phyloP scores from a whole-genome alignment of 1,140 invertebrate species.

The Camponotus pennsylvanicus region DNA sequence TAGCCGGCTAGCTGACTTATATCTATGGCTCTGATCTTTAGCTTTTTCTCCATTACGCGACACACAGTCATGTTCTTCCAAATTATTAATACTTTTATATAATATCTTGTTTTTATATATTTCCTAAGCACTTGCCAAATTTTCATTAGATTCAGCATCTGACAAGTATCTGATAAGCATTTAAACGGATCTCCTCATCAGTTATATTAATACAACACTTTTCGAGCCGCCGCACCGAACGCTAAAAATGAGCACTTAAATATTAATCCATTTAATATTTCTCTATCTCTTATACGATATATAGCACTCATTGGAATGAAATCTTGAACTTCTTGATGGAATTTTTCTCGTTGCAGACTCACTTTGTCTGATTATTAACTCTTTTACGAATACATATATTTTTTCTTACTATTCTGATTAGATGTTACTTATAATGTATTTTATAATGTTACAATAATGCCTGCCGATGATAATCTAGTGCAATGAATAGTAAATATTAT shows the following conservation, averaged over 20 bases:
- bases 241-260: conserved; percentile 50
- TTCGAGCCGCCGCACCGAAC: conserved; percentile 71
- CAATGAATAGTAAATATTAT: conserved; percentile 73
- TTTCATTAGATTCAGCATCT: conserved; percentile 63
- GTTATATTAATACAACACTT: conserved; percentile 68
- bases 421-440: conserved; percentile 31
- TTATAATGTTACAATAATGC: conserved; percentile 28
- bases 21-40: conserved; percentile 84
- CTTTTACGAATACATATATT: conserved; percentile 38
- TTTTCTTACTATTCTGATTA: conserved; percentile 35
- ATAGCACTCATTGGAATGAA: conserved; percentile 73
- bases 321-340: conserved; percentile 59
- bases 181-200: conserved; percentile 53
- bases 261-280: conserved; percentile 25
- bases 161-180: conserved; percentile 57
- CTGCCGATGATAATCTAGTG: conserved; percentile 75
- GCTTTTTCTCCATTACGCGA: conserved; percentile 77
- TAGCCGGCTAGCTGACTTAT: conserved; percentile 79
- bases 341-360: conserved; percentile 55
- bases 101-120: conserved; percentile 77
- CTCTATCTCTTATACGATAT: conserved; percentile 63
- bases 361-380: conserved; percentile 34
- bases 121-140: conserved; percentile 75
- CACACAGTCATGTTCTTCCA: conserved; percentile 68
- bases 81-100: conserved; percentile 63